Evolutionary conservation across 2,797 vertebrate genomes (phyloP).

Genomic region (Halcyon leucocephala): DNA sequence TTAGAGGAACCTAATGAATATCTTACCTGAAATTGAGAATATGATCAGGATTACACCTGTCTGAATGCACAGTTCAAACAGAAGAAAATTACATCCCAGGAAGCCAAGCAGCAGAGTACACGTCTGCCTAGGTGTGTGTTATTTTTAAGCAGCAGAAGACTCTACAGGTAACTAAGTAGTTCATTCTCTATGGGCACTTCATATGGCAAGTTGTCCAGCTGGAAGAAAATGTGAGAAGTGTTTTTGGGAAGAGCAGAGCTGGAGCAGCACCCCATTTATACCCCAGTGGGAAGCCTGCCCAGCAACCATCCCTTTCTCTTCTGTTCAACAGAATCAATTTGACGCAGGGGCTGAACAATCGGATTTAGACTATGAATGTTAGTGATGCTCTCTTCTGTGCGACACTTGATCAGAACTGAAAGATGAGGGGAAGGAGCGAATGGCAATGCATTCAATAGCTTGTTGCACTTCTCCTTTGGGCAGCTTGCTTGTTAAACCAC

Average conservation of each 20-base stretch:
- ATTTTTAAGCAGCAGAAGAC: background rate
- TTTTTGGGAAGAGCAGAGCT: background rate
- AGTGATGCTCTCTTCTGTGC: background rate
- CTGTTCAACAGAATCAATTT: background rate
- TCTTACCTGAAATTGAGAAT: background rate
- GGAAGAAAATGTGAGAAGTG: background rate
- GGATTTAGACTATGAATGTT: background rate
- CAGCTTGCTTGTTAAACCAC: background rate
- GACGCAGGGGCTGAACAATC: background rate
- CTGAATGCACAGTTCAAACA: background rate
- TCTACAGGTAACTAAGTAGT: background rate
- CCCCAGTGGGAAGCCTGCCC: background rate
- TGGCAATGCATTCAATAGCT: background rate
- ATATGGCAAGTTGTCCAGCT: background rate
- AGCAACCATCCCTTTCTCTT: background rate
- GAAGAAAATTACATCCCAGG: background rate
- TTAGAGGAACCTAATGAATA: background rate
- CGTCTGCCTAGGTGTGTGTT: background rate
- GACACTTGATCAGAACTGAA: background rate
- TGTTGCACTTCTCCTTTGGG: background rate
- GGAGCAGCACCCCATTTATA: background rate
- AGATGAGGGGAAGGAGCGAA: background rate
- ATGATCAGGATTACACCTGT: background rate
- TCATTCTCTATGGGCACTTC: background rate
- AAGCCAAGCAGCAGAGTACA: background rate